Conservation (phyloP, 2,797 vertebrate species). For the Anas bahamensis region DNA sequence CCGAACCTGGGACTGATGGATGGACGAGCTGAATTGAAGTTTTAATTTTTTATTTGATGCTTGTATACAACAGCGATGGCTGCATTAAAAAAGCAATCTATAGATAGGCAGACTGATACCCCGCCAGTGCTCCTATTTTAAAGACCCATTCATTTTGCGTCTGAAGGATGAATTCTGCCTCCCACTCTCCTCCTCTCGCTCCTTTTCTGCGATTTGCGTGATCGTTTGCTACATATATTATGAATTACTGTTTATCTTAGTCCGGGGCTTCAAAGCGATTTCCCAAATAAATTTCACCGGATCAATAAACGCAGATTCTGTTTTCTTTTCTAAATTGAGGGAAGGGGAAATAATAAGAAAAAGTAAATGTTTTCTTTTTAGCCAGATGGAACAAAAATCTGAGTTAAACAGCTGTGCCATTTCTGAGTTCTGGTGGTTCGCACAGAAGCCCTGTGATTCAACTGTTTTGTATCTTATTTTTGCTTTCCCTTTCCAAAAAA, state of each 20-base stretch:
- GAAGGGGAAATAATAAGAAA: conserved; percentile 22
- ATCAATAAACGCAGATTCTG: conserved; percentile 39
- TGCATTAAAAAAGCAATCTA: not conserved
- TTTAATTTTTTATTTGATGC: not conserved
- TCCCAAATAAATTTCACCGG: conserved; percentile 46
- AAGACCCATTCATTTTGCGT: conserved; percentile 29
- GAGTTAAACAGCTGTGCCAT: not conserved
- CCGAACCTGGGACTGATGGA: not conserved
- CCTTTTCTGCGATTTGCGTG: conserved; percentile 29
- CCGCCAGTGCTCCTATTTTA: not conserved
- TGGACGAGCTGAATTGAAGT: not conserved
- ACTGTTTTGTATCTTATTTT: conserved; percentile 7
- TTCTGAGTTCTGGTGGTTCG: conserved; percentile 14
- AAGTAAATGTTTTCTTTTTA: conserved; percentile 31
- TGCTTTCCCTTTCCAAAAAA: not conserved
- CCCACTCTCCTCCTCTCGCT: not conserved
- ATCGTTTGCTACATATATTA: conserved; percentile 47
- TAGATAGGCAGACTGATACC: not conserved
- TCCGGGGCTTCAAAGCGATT: conserved; percentile 19
- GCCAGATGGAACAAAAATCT: conserved; percentile 6
- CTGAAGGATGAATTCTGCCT: conserved; percentile 13
- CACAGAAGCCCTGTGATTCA: conserved; percentile 29
- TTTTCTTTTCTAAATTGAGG: conserved; percentile 28
- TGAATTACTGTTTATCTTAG: conserved; percentile 32
- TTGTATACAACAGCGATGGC: not conserved